A percentile compares a stretch with the other conserved stretches of the same genome.
These are phyloP conservation scores for Gadus macrocephalus DNA, from an alignment of 2,113 vertebrate species.

Conservation along the genomic window DNA sequence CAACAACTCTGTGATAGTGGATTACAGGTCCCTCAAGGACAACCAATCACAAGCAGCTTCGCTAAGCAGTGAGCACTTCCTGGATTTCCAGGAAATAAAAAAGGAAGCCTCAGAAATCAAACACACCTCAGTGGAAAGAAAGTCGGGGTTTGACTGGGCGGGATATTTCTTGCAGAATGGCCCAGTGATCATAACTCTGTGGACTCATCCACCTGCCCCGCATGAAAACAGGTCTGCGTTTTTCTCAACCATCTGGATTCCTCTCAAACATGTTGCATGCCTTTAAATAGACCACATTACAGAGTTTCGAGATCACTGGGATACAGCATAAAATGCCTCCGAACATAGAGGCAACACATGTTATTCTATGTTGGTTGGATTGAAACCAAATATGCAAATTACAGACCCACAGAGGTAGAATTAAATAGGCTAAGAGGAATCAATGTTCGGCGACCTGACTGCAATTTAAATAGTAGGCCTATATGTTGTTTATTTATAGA, in stretches of 20 bases:
- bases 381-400: too few relatives aligned
- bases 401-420: too few relatives aligned
- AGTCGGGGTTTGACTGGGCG: too few relatives aligned
- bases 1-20: slow-evolving; percentile 22
- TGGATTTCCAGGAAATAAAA: slow-evolving; percentile 30
- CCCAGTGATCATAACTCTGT: slow-evolving; percentile 26
- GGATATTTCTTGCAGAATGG: slow-evolving; percentile 20
- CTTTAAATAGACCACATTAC: slow-evolving; percentile 3
- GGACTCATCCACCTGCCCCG: slow-evolving; percentile 37
- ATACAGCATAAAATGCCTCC: too few relatives aligned
- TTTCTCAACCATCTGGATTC: slow-evolving; percentile 15
- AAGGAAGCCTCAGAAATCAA: slow-evolving; percentile 3
- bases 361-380: too few relatives aligned
- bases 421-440: too few relatives aligned
- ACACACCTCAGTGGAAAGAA: slow-evolving; percentile 10
- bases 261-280: slow-evolving; percentile 26
- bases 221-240: slow-evolving; percentile 34
- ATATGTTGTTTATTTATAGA: too few relatives aligned
- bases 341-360: too few relatives aligned
- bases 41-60: slow-evolving; percentile 26
- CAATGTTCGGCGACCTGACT: too few relatives aligned
- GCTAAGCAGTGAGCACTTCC: slow-evolving; percentile 21
- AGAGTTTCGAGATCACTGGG: too few relatives aligned
- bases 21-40: slow-evolving; percentile 51
- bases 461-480: too few relatives aligned